A percentile compares a stretch with the other conserved stretches of the same genome.
These are phyloP conservation scores for Melanerpes aurifrons DNA, from an alignment of 2,113 vertebrate genomes.

Conservation along the genomic window DNA sequence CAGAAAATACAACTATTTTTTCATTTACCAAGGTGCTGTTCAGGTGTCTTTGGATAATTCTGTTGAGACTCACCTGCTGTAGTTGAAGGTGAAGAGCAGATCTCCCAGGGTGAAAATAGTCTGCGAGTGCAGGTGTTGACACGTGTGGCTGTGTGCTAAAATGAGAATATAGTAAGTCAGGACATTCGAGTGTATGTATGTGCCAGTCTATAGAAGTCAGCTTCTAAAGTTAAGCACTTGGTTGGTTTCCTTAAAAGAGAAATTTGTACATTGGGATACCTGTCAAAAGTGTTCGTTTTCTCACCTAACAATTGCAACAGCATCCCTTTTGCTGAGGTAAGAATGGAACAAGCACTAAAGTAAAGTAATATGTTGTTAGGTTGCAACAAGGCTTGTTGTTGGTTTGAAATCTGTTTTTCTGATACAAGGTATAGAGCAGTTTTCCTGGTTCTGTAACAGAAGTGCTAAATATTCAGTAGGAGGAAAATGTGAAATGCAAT, in stretches of 20 bases:
- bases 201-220: background rate
- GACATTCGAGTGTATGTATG: background rate
- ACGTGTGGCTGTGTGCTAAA: fast-evolving
- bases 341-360: background rate
- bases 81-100: background rate
- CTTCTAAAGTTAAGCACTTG: background rate
- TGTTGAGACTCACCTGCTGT: background rate
- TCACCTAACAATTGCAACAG: background rate
- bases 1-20: background rate
- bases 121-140: background rate
- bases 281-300: background rate
- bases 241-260: background rate
- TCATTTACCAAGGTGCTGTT: background rate
- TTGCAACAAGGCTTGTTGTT: background rate
- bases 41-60: background rate
- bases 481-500: background rate
- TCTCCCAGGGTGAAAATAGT: background rate
- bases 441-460: background rate
- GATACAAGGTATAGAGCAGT: background rate
- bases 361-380: background rate
- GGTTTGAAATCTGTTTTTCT: background rate
- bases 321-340: background rate
- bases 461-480: background rate
- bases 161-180: background rate
- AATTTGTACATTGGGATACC: background rate